These are phyloP conservation scores for Psilopogon haemacephalus DNA, from an alignment of 2,113 vertebrate genomes.

Conservation along the genomic window DNA sequence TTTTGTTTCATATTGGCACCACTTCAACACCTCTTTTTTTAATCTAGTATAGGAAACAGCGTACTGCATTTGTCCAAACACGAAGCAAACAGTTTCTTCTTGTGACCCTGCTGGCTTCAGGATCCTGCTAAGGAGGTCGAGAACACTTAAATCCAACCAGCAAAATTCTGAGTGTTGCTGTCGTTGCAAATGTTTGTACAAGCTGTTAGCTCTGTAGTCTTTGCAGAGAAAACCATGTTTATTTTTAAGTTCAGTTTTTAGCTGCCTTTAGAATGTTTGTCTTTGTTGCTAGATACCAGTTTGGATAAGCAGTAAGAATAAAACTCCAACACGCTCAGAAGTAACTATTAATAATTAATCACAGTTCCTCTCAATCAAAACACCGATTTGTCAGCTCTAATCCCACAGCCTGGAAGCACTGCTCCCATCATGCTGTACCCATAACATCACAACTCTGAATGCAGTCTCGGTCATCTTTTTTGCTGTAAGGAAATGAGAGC, in stretches of 20 bases:
- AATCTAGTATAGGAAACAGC: constrained; percentile 55
- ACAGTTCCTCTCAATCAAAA: constrained; percentile 3
- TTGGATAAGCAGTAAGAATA: constrained; percentile 16
- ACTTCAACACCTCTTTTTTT: constrained; percentile 17
- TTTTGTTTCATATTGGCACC: constrained; percentile 12
- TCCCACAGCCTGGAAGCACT: not conserved
- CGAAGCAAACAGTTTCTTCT: constrained; percentile 28
- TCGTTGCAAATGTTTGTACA: not conserved
- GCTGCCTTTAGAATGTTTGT: not conserved
- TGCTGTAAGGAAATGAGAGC: constrained; percentile 20
- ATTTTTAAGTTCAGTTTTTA: constrained; percentile 19
- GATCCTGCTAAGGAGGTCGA: not conserved
- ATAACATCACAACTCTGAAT: not conserved
- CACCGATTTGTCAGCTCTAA: not conserved
- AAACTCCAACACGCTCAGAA: not conserved
- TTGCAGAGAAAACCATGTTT: not conserved
- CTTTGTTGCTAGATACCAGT: constrained; percentile 11
- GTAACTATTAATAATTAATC: constrained; percentile 5
- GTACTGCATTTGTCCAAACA: constrained; percentile 53
- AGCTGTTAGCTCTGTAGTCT: not conserved
- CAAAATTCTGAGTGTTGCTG: not conserved
- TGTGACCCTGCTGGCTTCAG: not conserved
- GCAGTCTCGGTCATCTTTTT: not conserved
- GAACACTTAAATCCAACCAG: not conserved
- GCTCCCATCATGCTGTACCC: not conserved